phyloP scores from a whole-genome alignment of 2,888 invertebrate species.

The Petrophora chlorosata region DNA sequence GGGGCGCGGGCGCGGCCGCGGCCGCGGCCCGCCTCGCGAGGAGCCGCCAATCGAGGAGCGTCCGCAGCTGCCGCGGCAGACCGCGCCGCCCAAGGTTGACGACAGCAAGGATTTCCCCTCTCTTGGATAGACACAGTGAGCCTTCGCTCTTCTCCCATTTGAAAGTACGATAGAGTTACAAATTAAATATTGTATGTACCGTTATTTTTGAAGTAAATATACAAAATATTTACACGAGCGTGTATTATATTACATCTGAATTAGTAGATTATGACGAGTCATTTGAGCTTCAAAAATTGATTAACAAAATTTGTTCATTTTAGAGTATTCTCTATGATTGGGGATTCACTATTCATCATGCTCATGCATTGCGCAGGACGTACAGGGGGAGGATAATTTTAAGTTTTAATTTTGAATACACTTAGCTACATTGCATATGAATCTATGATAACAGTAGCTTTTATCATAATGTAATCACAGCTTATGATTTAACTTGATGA shows the following conservation, averaged over 20 bases:
- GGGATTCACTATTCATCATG: slow-evolving; percentile 44
- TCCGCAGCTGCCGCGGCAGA: slow-evolving; percentile 56
- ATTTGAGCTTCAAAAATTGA: slow-evolving; percentile 41
- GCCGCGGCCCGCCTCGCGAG: slow-evolving; percentile 61
- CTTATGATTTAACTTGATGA: slow-evolving; percentile 73
- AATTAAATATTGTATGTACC: slow-evolving; percentile 82
- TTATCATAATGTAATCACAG: slow-evolving; percentile 74
- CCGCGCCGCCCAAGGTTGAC: slow-evolving; percentile 93
- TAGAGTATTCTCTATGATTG: slow-evolving; percentile 42
- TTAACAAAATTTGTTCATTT: slow-evolving; percentile 40
- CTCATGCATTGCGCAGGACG: slow-evolving; percentile 51
- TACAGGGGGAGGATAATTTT: slow-evolving; percentile 74
- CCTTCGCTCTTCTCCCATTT: slow-evolving; percentile 74
- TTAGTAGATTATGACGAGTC: slow-evolving; percentile 43
- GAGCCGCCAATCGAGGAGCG: slow-evolving; percentile 67
- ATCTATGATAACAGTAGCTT: slow-evolving; percentile 78
- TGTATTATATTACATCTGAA: slow-evolving; percentile 77
- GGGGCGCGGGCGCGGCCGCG: slow-evolving; percentile 76
- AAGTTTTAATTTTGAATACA: slow-evolving; percentile 72
- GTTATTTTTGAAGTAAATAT: slow-evolving; percentile 85
- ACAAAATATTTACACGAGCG: slow-evolving; percentile 82
- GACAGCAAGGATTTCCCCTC: slow-evolving; percentile 98
- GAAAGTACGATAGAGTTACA: slow-evolving; percentile 77
- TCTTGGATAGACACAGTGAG: slow-evolving; percentile 87
- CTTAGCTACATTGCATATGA: slow-evolving; percentile 67